These are phyloP conservation scores for Stomatorhinus ivindoensis DNA, from an alignment of 2,113 vertebrate genomes.

Conservation along the genomic window DNA sequence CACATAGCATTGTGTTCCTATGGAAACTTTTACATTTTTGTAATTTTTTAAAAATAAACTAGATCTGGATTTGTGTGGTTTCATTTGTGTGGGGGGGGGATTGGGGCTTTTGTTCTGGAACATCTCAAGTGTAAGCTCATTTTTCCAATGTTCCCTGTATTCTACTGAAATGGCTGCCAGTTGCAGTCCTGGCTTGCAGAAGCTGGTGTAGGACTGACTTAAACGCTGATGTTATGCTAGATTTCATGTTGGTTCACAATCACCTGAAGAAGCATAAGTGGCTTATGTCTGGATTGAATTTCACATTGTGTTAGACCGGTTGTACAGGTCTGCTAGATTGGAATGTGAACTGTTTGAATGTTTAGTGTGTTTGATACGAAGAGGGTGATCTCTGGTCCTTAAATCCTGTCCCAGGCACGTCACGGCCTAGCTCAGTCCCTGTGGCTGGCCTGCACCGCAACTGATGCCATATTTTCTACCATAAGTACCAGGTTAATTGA, in stretches of 20 bases:
- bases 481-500: not conserved
- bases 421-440: not conserved
- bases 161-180: not conserved
- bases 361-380: not conserved
- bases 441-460: not conserved
- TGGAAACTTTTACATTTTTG: constrained; percentile 81
- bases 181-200: not conserved
- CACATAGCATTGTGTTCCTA: constrained; percentile 87
- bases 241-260: not conserved
- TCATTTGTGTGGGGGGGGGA: not conserved
- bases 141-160: not conserved
- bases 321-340: not conserved
- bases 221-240: not conserved
- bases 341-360: not conserved
- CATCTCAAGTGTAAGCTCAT: not conserved
- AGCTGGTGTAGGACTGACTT: not conserved
- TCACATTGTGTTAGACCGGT: not conserved
- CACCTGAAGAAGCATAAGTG: not conserved
- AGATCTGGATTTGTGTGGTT: not conserved
- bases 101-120: not conserved
- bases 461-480: not conserved
- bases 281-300: not conserved
- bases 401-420: not conserved
- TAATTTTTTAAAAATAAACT: constrained; percentile 57
- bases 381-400: not conserved